Base-by-base conservation (phyloP, 1,140 invertebrate genomes). In the Halyomorpha halys region DNA sequence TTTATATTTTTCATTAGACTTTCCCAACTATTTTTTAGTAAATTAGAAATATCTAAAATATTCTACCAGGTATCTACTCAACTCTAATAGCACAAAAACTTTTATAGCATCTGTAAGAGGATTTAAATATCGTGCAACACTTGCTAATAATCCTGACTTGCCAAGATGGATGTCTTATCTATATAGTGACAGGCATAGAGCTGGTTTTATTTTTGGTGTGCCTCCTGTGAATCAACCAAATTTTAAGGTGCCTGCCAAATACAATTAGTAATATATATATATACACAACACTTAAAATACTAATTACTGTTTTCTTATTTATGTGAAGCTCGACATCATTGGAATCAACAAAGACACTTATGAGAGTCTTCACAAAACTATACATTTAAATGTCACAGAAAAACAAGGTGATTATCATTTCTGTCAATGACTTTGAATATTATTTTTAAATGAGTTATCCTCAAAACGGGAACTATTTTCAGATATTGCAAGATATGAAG, bases 131-230 rank as follows among this genome's bases (percentile, higher is more conserved):
- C 82, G 83, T 68, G 79, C 85, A 0, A 83, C 85, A 0, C 71
- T 89, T 21, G 65, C 81, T 1, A 80, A 84, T 69, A 81, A 84
- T 56, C 89, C 90, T 0, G 90, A 93, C 76, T 76, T 94, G 53
- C 90, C 90, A 1, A 75, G 79, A 13, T 93, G 90, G 90, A 83
- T 93, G 68, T 80, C 85, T 44, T 92, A 90, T 70, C 82, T 83
- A 59, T 91, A 89, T 70, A 90, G 86, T 68, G 79, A 83, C 51
- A 77, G 80, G 63, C 82, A 88, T 69, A 81, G 84, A 68, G 80
- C 79, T 1, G 88, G 88, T 0, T 90, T 86, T 71, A 76, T 91
- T 3, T 91, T 89, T 68, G 89, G 89, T 0, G 88, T 88, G 6
- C 84, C 88, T 2, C 86, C 88, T 0, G 76, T 79, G 61, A 73